Conservation (phyloP, 2,113 vertebrate genomes). For the Pandion haliaetus region DNA sequence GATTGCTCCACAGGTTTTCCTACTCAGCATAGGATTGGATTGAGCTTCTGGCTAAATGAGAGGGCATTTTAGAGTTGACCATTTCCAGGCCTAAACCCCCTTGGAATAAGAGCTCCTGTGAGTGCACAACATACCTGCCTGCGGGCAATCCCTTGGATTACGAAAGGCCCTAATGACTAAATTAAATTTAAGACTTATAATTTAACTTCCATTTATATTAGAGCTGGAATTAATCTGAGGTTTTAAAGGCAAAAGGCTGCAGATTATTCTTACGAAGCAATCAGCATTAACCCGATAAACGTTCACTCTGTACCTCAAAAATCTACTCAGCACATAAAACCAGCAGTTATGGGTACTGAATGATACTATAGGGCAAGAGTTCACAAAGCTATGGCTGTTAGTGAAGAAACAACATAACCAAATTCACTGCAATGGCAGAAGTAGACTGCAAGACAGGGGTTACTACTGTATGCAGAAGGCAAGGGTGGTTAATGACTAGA, state of each 20-base stretch:
- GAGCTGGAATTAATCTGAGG: conserved; percentile 43
- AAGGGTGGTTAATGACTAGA: background rate
- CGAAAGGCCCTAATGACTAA: conserved; percentile 35
- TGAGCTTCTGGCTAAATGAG: background rate
- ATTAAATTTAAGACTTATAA: conserved; percentile 61
- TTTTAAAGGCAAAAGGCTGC: conserved; percentile 58
- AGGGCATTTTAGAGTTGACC: background rate
- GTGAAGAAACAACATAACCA: background rate
- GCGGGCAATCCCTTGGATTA: conserved; percentile 27
- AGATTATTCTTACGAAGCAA: conserved; percentile 39
- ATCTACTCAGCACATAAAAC: background rate
- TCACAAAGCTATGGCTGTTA: background rate
- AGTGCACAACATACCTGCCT: background rate
- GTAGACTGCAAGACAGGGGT: background rate
- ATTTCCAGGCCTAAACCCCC: background rate
- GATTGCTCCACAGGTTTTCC: background rate
- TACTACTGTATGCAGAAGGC: background rate
- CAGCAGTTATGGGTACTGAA: background rate
- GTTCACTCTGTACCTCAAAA: background rate
- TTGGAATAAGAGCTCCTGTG: background rate
- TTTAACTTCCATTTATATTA: conserved; percentile 50
- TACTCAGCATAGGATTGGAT: background rate
- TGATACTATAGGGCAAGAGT: background rate
- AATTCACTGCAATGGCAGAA: background rate
- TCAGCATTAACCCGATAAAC: conserved; percentile 1